A percentile compares a stretch with the other conserved stretches of the same genome.
These are phyloP conservation scores for Heliconius eleuchia DNA, from an alignment of 1,140 invertebrate genomes.

Conservation along the genomic window DNA sequence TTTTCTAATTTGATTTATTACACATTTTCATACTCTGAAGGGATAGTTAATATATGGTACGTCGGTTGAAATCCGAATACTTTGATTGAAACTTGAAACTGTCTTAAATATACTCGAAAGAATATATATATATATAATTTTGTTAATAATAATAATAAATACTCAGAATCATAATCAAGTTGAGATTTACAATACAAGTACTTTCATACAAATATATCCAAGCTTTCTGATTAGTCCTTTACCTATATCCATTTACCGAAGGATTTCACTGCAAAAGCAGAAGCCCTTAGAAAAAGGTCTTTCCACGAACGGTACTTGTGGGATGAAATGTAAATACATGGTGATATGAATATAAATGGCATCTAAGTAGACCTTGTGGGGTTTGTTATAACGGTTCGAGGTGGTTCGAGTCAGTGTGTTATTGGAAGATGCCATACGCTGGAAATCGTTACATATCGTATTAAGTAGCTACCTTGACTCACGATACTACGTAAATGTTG, in stretches of 20 bases:
- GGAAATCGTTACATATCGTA: constrained; percentile 30
- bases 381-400: constrained; percentile 38
- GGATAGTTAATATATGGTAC: too few relatives aligned
- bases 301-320: constrained; percentile 35
- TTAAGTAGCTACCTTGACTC: neutral
- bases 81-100: too few relatives aligned
- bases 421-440: constrained; percentile 41
- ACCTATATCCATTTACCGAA: constrained; percentile 32
- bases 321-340: constrained; percentile 60
- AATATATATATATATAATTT: neutral
- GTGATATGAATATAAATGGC: constrained; percentile 64
- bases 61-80: too few relatives aligned
- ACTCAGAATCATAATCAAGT: neutral
- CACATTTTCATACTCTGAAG: too few relatives aligned
- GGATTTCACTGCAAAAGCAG: constrained; percentile 37
- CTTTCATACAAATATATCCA: constrained; percentile 18
- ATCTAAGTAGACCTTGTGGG: constrained; percentile 51
- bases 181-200: neutral
- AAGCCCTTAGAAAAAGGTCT: constrained; percentile 47
- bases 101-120: neutral
- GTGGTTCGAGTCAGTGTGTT: constrained; percentile 40
- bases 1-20: too few relatives aligned
- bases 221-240: constrained; percentile 32
- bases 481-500: neutral
- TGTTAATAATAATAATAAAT: neutral